Evolutionary conservation across 1,140 invertebrate species (phyloP).

Genomic region (Ericerus pela): DNA sequence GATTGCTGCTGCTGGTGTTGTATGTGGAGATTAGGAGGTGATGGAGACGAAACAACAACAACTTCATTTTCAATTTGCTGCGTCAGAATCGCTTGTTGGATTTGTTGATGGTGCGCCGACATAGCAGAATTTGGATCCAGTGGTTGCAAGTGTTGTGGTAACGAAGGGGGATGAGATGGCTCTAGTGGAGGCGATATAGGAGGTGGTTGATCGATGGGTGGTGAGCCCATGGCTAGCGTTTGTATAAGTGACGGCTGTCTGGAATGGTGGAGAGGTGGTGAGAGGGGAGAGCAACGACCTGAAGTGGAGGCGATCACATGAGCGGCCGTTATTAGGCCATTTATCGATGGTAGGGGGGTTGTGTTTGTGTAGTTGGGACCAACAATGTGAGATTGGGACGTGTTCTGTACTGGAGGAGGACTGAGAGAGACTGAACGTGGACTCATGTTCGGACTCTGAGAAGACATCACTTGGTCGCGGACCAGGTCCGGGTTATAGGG

Average conservation of each 20-base stretch:
- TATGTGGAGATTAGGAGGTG: conserved; percentile 35
- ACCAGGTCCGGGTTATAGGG: conserved; percentile 44
- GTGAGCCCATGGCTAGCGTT: neutral
- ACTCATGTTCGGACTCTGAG: conserved; percentile 40
- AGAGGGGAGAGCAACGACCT: conserved; percentile 27
- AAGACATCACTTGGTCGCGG: conserved; percentile 35
- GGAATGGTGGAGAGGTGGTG: conserved; percentile 26
- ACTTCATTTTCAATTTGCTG: conserved; percentile 23
- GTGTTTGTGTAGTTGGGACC: conserved; percentile 24
- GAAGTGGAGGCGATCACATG: conserved; percentile 27
- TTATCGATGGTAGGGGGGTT: conserved; percentile 34
- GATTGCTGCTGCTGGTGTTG: conserved; percentile 29
- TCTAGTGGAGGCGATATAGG: conserved; percentile 2
- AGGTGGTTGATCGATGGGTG: neutral
- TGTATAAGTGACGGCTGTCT: conserved; percentile 4
- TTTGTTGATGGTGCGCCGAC: conserved; percentile 28
- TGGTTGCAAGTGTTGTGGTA: conserved; percentile 7
- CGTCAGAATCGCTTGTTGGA: conserved; percentile 16
- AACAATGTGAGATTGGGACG: conserved; percentile 23
- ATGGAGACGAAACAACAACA: conserved; percentile 34
- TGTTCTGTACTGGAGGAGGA: conserved; percentile 27
- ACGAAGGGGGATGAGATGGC: neutral
- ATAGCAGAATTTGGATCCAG: neutral
- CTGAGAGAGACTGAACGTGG: conserved; percentile 39
- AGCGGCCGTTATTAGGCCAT: conserved; percentile 38